Evolutionary conservation across 2,888 invertebrate genomes (phyloP), one percentile per base, ranked within the genome.

Genomic region (Drosophila neotestacea): DNA sequence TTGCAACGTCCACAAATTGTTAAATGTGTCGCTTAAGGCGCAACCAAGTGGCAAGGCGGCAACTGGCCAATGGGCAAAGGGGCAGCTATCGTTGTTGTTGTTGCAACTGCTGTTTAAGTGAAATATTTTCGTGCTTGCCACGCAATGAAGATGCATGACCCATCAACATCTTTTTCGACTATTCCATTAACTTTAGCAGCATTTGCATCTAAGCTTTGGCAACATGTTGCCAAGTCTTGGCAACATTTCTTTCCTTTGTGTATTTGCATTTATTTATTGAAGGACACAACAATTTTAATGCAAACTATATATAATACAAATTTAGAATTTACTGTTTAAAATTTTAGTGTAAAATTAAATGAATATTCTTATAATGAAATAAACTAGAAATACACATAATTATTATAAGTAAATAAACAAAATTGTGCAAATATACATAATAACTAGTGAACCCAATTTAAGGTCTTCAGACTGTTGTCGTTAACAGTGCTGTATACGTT

Each of bases 11-110:
- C 63, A 77, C 74, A 75, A 72, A 75, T 75, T 75, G 66, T 77
- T 73, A 75, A 77, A 77, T 71, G 77, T 75, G 77, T 62, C 61
- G 65, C 51, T 51, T n/a, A 55, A 51, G 64, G 44, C 52, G 65
- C 60, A 52, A 39, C 22, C 50, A 47, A 55, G 16, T 52, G 39
- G 38, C 38, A 38, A 27, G 52, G 47, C 47, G 52, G 47, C 47
- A 30, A 13, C 47, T 47, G 27, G 28, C 30, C 28, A 27, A 22
- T 27, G 42, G 42, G 44, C 5, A n/a, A 38, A 54, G 39, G 22
- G 22, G 22, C 22, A 22, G 3, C 42, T n/a, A 7, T 16, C 32
- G 27, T 11, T 9, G 16, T 30, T n/a, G 36, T 6, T 48, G 42
- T 38, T 16, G 50, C 63, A 28, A 32, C 34, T 56, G 50, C 16